A percentile compares a stretch with the other conserved stretches of the same genome.
phyloP scores from a whole-genome alignment of 2,888 invertebrate genomes.

The Acrobasis suavella region DNA sequence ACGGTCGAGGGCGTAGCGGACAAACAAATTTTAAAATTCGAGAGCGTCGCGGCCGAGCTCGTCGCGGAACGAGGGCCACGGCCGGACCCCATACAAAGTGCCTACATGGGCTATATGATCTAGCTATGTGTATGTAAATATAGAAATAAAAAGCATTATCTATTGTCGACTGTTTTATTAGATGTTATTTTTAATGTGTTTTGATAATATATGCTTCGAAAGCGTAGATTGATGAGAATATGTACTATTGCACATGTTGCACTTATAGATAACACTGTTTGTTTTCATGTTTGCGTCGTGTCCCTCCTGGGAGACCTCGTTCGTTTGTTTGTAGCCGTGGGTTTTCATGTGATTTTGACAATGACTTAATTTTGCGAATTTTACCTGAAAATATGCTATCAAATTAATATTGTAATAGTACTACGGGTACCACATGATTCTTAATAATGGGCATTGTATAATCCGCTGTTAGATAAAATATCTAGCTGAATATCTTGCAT shows the following conservation, averaged over 20 bases:
- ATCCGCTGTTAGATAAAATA: too few relatives aligned
- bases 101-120: too few relatives aligned
- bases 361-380: constrained; percentile 52
- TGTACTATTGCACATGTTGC: constrained; percentile 66
- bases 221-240: constrained; percentile 62
- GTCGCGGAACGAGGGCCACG: too few relatives aligned
- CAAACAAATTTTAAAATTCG: too few relatives aligned
- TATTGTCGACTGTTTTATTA: constrained; percentile 5
- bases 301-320: constrained; percentile 24
- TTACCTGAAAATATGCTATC: constrained; percentile 47
- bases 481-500: too few relatives aligned
- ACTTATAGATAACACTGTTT: constrained; percentile 47
- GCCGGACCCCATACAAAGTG: too few relatives aligned
- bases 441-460: too few relatives aligned
- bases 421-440: too few relatives aligned
- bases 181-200: constrained; percentile 56
- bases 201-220: constrained; percentile 66
- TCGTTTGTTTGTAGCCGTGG: constrained; percentile 41
- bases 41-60: too few relatives aligned
- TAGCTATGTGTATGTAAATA: too few relatives aligned
- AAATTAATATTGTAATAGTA: too few relatives aligned
- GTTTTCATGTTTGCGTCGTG: constrained; percentile 23
- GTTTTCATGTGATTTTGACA: constrained; percentile 61
- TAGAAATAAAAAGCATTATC: constrained; percentile 1
- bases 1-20: too few relatives aligned